Evolutionary conservation across 2,888 invertebrate genomes (phyloP).

Genomic region (Trachelus stipa): DNA sequence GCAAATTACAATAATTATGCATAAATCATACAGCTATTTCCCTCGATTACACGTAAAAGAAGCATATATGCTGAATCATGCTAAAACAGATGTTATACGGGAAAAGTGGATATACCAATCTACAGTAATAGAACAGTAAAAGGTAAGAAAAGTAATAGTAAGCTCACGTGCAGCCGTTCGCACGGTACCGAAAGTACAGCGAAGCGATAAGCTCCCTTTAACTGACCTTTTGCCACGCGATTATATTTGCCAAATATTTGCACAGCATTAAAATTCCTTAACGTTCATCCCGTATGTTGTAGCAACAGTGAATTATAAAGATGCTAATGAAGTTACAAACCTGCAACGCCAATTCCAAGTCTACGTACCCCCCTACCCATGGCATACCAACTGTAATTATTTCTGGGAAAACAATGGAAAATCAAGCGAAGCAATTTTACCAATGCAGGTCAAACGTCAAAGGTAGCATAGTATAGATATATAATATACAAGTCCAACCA

Average conservation of each 20-base stretch:
- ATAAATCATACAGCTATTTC: neutral
- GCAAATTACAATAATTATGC: neutral
- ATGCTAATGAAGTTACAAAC: neutral
- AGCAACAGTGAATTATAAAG: neutral
- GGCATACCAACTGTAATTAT: neutral
- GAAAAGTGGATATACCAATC: neutral
- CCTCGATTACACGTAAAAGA: conserved; percentile 18
- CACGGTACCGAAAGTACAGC: conserved; percentile 14
- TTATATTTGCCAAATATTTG: neutral
- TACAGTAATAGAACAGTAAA: neutral
- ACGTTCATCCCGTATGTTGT: neutral
- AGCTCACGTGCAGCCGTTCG: conserved; percentile 24
- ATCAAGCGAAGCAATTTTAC: neutral
- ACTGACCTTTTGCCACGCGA: conserved; percentile 19
- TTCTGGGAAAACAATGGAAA: neutral
- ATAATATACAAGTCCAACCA: neutral
- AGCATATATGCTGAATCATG: neutral
- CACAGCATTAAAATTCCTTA: neutral
- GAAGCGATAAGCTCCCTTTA: conserved; percentile 21
- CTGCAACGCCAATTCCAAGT: neutral
- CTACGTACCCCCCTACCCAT: neutral
- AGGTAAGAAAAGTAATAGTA: neutral
- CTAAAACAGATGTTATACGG: neutral
- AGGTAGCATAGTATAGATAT: neutral
- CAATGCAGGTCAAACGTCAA: neutral